Base-by-base conservation (phyloP, 2,797 vertebrate genomes). In the Microctenopoma lineatum region DNA sequence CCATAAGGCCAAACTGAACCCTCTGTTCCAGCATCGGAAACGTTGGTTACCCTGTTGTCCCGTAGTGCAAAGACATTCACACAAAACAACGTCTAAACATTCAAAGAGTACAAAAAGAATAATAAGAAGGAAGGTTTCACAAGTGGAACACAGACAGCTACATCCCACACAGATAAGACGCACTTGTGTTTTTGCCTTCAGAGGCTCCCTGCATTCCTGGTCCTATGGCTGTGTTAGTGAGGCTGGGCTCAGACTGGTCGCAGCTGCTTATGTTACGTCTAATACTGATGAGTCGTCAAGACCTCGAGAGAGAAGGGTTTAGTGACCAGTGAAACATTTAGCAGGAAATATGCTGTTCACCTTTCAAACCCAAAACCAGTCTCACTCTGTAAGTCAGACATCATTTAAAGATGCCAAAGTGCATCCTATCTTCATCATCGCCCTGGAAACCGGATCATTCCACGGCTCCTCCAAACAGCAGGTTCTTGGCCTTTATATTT, bases 391-490 rank as follows among this genome's bases (percentile, higher is more conserved):
- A 54, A 54, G 42, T 64, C 55, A 84, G 54, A 75, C 72, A 81
- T 8, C 73, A 81, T 8, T 64, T 73, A 84, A 88, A 87, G 77
- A 79, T 66, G 52, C 42, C 56, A 85, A 89, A 91, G 89, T 90
- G 90, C 90, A 79, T 80, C 81, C 65, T 66, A 58, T 39, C 50
- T 57, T 59, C 73, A 59, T 82, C 27, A 64, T n/a, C 18, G 12
- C 1, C 29, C 29, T 32, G 29, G 5, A 32, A 5, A 32, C 62
- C 38, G 59, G 21, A 68, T 38, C 25, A 34, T 48, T 27, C 5
- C 29, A 32, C 4, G 29, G 29, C 29, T 32, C 29, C 29, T 32
- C 7, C 5, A 6, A 1, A 32, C 29, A 32, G 29, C 5, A 32
- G 29, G 29, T 32, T 38, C 26, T 38, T 36, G 27, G 11, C 54